These are phyloP conservation scores for Nomada fabriciana DNA, from an alignment of 2,888 invertebrate genomes.

Conservation along the genomic window DNA sequence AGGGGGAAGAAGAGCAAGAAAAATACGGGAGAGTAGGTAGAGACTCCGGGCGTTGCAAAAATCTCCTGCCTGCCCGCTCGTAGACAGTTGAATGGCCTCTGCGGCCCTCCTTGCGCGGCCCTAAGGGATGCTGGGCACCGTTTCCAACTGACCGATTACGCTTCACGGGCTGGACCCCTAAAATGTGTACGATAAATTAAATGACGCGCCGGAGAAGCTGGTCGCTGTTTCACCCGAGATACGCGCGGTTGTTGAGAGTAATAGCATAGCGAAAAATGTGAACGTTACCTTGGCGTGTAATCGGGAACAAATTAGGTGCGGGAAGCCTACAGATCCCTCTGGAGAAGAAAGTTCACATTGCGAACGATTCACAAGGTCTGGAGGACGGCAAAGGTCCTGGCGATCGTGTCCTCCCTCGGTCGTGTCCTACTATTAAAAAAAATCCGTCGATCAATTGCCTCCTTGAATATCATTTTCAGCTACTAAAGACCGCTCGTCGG, in stretches of 20 bases:
- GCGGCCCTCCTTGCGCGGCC: constrained; percentile 70
- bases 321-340: not conserved
- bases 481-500: not conserved
- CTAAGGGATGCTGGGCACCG: constrained; percentile 77
- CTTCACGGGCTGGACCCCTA: constrained; percentile 17
- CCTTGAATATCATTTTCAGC: not conserved
- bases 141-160: constrained; percentile 77
- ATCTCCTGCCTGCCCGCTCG: constrained; percentile 75
- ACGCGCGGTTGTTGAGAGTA: too few species aligned
- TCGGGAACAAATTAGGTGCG: not conserved
- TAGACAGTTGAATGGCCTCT: constrained; percentile 82
- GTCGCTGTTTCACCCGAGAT: not conserved
- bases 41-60: constrained; percentile 76
- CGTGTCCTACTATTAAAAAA: constrained; percentile 22
- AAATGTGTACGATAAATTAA: constrained; percentile 12
- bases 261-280: not conserved
- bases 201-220: not conserved
- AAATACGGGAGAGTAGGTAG: constrained; percentile 69
- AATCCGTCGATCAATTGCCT: not conserved
- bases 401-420: not conserved
- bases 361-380: constrained; percentile 53
- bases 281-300: not conserved
- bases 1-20: constrained; percentile 57
- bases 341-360: constrained; percentile 6
- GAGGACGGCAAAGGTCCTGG: constrained; percentile 37